A percentile compares a stretch with the other conserved stretches of the same genome.
phyloP scores from a whole-genome alignment of 2,888 invertebrate species.

The Sclerodermus sp. region DNA sequence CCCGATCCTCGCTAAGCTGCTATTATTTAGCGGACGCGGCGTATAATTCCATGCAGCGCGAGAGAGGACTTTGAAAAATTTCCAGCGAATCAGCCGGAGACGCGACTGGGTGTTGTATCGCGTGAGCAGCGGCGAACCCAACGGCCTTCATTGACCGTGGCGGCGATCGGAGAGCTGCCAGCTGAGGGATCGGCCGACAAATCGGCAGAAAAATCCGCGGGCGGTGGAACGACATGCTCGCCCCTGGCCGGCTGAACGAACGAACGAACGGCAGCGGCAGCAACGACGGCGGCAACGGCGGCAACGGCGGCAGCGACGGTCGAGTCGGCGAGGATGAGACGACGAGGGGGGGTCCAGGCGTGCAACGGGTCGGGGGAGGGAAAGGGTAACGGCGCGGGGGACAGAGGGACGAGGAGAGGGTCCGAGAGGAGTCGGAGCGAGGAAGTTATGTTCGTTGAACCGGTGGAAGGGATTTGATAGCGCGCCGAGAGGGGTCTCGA shows the following conservation, averaged over 20 bases:
- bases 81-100: too few relatives aligned
- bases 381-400: slow-evolving; percentile 12
- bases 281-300: too few relatives aligned
- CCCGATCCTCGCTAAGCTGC: too few relatives aligned
- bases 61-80: not conserved
- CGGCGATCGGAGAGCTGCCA: slow-evolving; percentile 6
- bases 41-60: too few relatives aligned
- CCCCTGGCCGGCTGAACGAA: slow-evolving; percentile 22
- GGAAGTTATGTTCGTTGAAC: slow-evolving; percentile 40
- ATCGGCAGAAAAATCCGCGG: slow-evolving; percentile 17
- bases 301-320: slow-evolving; percentile 18
- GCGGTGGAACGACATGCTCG: slow-evolving; percentile 19
- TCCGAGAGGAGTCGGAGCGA: slow-evolving; percentile 25
- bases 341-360: slow-evolving; percentile 2
- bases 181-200: slow-evolving; percentile 10
- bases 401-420: slow-evolving; percentile 18
- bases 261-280: slow-evolving; percentile 13
- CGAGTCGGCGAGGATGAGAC: slow-evolving; percentile 18
- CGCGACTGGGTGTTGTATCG: too few relatives aligned
- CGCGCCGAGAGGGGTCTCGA: slow-evolving; percentile 22
- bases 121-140: too few relatives aligned
- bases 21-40: too few relatives aligned
- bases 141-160: not conserved
- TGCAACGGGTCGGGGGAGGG: slow-evolving; percentile 4
- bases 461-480: slow-evolving; percentile 32